Percentiles rank a stretch among this genome's conserved stretches.
These are phyloP conservation scores for Malurus splendens DNA, from an alignment of 2,797 vertebrate genomes.

Conservation along the genomic window DNA sequence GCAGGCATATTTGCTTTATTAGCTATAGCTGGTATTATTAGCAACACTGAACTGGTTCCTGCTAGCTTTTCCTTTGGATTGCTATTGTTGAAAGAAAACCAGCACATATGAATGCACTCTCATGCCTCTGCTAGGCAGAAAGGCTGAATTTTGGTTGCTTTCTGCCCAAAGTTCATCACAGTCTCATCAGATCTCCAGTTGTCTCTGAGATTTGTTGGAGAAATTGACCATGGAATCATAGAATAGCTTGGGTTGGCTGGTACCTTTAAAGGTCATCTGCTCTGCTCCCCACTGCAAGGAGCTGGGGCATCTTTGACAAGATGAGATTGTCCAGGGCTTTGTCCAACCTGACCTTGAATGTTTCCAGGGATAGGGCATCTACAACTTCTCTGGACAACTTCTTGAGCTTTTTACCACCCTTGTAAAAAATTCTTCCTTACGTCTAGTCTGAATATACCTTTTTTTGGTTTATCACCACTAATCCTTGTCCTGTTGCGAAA, in stretches of 20 bases:
- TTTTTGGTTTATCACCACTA: not conserved
- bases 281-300: not conserved
- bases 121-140: not conserved
- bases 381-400: not conserved
- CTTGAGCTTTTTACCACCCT: not conserved
- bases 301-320: not conserved
- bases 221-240: not conserved
- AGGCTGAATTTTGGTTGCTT: not conserved
- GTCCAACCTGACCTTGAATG: not conserved
- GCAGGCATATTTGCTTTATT: not conserved
- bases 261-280: not conserved
- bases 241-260: not conserved
- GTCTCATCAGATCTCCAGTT: not conserved
- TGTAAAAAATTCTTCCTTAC: not conserved
- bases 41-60: not conserved
- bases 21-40: not conserved
- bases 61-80: not conserved
- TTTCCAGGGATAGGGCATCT: not conserved
- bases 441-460: not conserved
- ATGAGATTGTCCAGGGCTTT: not conserved
- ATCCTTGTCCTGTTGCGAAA: not conserved
- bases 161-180: not conserved
- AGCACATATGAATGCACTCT: not conserved
- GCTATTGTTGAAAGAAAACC: not conserved
- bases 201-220: not conserved